These are phyloP conservation scores for Syritta pipiens DNA, from an alignment of 2,888 invertebrate species.

Conservation along the genomic window DNA sequence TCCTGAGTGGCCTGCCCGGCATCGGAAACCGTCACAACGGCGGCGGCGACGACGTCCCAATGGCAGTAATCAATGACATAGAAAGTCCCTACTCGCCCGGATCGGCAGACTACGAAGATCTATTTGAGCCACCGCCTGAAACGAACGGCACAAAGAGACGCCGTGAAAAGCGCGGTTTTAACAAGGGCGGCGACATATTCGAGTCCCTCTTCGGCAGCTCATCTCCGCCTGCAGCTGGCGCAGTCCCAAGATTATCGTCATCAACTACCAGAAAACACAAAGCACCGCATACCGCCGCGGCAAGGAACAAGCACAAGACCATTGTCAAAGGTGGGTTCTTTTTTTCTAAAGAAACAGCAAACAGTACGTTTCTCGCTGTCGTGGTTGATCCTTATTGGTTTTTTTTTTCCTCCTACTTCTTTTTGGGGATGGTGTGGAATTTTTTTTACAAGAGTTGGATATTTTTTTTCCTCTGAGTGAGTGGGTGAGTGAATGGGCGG, in stretches of 20 bases:
- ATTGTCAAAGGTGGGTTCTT: slow-evolving; percentile 77
- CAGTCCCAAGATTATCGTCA: slow-evolving; percentile 72
- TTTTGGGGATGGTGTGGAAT: not conserved
- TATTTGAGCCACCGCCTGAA: slow-evolving; percentile 87
- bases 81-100: slow-evolving; percentile 94
- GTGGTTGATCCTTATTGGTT: slow-evolving; percentile 51
- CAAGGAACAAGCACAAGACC: slow-evolving; percentile 73
- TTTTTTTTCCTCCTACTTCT: slow-evolving; percentile 41
- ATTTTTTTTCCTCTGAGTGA: too few species aligned
- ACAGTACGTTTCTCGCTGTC: not conserved
- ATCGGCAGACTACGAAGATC: slow-evolving; percentile 92
- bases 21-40: slow-evolving; percentile 72
- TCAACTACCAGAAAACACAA: slow-evolving; percentile 71
- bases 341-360: slow-evolving; percentile 23
- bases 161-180: slow-evolving; percentile 69
- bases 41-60: slow-evolving; percentile 81
- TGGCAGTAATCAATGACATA: slow-evolving; percentile 83
- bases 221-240: slow-evolving; percentile 77
- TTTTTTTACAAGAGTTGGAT: slow-evolving; percentile 19
- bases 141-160: slow-evolving; percentile 68
- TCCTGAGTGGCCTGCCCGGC: slow-evolving; percentile 71
- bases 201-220: slow-evolving; percentile 84
- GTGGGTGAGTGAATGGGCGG: too few species aligned
- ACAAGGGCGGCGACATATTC: slow-evolving; percentile 80
- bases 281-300: slow-evolving; percentile 40